Conservation (phyloP, 2,888 invertebrate genomes). For the Tanytarsus gracilentus region DNA sequence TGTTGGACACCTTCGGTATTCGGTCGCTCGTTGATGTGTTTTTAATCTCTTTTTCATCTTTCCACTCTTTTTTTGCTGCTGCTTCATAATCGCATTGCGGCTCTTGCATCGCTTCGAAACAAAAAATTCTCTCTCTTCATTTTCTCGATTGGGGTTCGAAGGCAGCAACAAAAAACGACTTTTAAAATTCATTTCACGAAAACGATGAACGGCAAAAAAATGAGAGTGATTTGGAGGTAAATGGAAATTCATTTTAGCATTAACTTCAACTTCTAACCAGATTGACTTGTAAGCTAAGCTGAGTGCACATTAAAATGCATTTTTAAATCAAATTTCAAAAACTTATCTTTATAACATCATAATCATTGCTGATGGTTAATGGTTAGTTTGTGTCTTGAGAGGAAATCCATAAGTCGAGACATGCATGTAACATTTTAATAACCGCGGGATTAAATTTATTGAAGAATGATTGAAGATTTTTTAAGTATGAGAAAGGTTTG, state of each 20-base stretch:
- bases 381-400: neutral
- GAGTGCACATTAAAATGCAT: too few species aligned
- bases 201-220: neutral
- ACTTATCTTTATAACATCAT: slow-evolving; percentile 11
- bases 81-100: slow-evolving; percentile 28
- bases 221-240: slow-evolving; percentile 6
- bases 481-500: too few species aligned
- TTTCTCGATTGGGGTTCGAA: neutral
- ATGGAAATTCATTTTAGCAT: neutral
- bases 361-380: neutral
- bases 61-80: neutral
- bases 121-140: neutral
- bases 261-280: slow-evolving; percentile 1
- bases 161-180: neutral
- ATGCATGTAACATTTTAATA: neutral
- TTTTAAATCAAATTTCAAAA: too few species aligned
- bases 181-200: slow-evolving; percentile 27
- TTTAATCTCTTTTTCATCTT: slow-evolving; percentile 15
- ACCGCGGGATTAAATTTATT: too few species aligned
- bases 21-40: slow-evolving; percentile 16
- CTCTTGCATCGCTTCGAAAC: neutral
- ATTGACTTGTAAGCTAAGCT: too few species aligned
- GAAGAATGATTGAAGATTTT: too few species aligned
- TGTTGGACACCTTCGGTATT: slow-evolving; percentile 14
- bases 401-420: neutral